Evolutionary conservation across 2,888 invertebrate species (phyloP), one percentile per base, ranked within the genome.

Genomic region (Tetrapedia diversipes): DNA sequence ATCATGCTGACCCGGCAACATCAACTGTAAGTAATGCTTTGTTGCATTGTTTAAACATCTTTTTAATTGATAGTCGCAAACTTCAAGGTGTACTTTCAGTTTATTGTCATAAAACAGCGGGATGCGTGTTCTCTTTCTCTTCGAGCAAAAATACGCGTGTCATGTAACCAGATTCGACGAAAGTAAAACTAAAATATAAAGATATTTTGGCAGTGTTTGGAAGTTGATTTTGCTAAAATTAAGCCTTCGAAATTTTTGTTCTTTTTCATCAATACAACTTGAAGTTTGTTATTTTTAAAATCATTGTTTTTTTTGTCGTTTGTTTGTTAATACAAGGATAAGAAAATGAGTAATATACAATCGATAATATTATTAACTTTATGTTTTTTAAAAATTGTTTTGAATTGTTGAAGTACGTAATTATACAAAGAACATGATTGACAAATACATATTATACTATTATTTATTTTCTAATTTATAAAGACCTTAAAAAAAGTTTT

Each of bases 1-100:
- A 72, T 57, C 79, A 85, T 87, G 85, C 87, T 82, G 78, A 85
- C 82, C 80, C 82, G 72, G 64, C 84, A 79, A 69, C 80, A 74
- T 70, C 80, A 78, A 80, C 70, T 76, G 86, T 86, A 67, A 87
- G 87, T 86, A 74, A 59, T 51, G 41, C 45, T 34, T 24, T 37
- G 16, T 57, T 16, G 41, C 22, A 45, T 74, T 74, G 22, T 29
- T 37, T 24, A 0, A 41, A 14, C 11, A 24, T 27, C 47, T 22
- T 8, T 45, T 27, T 41, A 41, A 77, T 45, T 75, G 61, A 74
- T 56, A 76, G 4, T 67, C n/a, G 43, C 24, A 16, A 22, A 22
- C n/a, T 32, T 39, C 10, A 32, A 24, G 19, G n/a, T 29, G 6
- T 19, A 27, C 10, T 11, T 27, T 10, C 10, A 45, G 51, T 51